A percentile compares a stretch with the other conserved stretches of the same genome.
Evolutionary conservation across 2,797 vertebrate species (phyloP).

Genomic region (Acanthurus leucopareius): DNA sequence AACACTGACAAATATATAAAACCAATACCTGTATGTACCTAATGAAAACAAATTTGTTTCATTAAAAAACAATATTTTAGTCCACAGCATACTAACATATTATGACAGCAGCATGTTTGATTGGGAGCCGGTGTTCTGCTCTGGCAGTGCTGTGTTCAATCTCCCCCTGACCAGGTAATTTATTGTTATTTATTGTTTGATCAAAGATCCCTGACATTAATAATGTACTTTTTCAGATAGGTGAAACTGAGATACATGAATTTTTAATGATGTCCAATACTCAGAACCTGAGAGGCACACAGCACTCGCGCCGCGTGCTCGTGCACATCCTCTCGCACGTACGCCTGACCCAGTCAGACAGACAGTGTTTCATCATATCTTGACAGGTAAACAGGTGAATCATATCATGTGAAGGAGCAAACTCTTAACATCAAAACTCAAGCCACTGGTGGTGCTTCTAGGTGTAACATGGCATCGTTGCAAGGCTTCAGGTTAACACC

Average conservation of each 20-base stretch:
- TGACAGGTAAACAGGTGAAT: conserved; percentile 48
- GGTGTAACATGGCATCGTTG: conserved; percentile 14
- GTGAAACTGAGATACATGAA: conserved; percentile 80
- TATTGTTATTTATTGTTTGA: conserved; percentile 78
- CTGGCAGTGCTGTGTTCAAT: conserved; percentile 59
- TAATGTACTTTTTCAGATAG: conserved; percentile 78
- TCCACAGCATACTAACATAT: not conserved
- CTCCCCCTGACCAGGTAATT: conserved; percentile 51
- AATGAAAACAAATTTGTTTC: not conserved
- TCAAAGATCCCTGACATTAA: conserved; percentile 84
- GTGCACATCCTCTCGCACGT: conserved; percentile 17
- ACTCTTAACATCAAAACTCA: conserved; percentile 20
- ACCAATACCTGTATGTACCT: not conserved
- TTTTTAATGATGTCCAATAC: conserved; percentile 72
- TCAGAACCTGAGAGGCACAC: conserved; percentile 70
- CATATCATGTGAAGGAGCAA: conserved; percentile 37
- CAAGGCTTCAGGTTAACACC: not conserved
- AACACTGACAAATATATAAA: conserved; percentile 1
- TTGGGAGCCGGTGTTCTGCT: conserved; percentile 21
- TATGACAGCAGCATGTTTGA: not conserved
- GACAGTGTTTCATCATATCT: conserved; percentile 44
- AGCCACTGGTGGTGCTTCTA: not conserved
- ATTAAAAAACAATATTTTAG: not conserved
- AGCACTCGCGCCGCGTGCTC: conserved; percentile 6
- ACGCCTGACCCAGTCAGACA: conserved; percentile 30